Base-by-base conservation (phyloP, 2,888 invertebrate species). In the Pteria penguin region DNA sequence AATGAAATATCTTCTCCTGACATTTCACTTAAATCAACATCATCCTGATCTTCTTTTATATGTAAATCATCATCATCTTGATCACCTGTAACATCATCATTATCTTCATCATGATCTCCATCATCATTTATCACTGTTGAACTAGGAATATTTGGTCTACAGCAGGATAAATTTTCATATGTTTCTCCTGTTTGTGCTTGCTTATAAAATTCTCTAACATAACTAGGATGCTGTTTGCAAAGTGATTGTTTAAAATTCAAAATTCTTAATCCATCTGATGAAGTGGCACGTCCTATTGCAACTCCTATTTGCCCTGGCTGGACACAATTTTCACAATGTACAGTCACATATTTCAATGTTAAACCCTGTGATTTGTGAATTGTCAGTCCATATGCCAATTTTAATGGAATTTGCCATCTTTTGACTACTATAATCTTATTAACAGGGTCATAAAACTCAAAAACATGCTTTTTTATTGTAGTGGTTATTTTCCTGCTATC, bases 311-410 rank as follows among this genome's bases (percentile, higher is more conserved):
- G 71, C 26, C 71, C 71, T 26, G 61, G 45, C 26, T 71, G 29
- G 2, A 11, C 29, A 32, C 1, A 5, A n/a, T 60, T 32, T 26
- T 36, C 57, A 31, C 71, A 71, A n/a, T 71, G 57, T n/a, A 71
- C 45, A 31, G 14, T 36, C 24, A 71, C 60, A 24, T 24, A 69
- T 8, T 55, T 27, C 31, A 69, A 18, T 58, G 69, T 57, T 58
- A 69, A 57, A 22, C 69, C 69, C 31, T 69, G 69, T 58, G 69
- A 69, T 54, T 36, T 55, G 57, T 69, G 69, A 11, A 69, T 69
- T 22, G 69, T 57, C 4, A 69, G 8, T 1, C 32, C 60, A 71
- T 61, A 61, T 18, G 71, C 60, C 26, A 71, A 24, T 29, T 33
- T 60, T 5, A 71, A 5, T 5, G 71, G 60, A 33, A 61, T 57